Percentiles rank a stretch among this genome's conserved stretches.
Conservation (phyloP, 2,113 vertebrate genomes). For the Rousettus leschenaultii region DNA sequence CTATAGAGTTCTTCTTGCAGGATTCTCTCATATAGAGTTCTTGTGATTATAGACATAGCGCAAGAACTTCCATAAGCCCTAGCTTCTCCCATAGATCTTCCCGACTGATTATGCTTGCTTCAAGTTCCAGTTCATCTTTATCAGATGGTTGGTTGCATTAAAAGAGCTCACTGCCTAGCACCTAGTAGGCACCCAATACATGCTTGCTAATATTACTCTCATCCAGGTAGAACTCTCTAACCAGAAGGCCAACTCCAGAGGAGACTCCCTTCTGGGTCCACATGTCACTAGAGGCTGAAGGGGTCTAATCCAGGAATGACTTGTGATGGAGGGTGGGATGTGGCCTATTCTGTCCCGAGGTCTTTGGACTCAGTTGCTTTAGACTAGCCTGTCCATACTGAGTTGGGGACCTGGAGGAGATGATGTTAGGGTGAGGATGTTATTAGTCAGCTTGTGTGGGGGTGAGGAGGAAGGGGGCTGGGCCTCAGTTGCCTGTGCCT, state of each 20-base stretch:
- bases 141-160: not conserved
- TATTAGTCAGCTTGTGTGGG: not conserved
- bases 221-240: not conserved
- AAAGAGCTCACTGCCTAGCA: not conserved
- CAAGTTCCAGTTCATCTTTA: not conserved
- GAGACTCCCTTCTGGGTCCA: not conserved
- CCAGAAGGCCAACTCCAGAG: not conserved
- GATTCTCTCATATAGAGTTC: not conserved
- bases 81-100: not conserved
- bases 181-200: not conserved
- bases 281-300: not conserved
- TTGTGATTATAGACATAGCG: not conserved
- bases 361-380: not conserved
- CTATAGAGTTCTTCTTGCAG: not conserved
- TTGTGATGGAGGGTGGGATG: fast-evolving
- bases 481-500: not conserved
- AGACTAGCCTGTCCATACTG: too few species aligned
- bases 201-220: not conserved
- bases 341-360: not conserved
- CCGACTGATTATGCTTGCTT: not conserved
- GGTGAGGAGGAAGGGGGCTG: too few species aligned
- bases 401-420: not conserved
- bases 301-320: not conserved
- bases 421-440: not conserved
- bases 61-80: not conserved